Conservation (phyloP, 1,140 invertebrate genomes). For the Leptinotarsa undecemlineata region DNA sequence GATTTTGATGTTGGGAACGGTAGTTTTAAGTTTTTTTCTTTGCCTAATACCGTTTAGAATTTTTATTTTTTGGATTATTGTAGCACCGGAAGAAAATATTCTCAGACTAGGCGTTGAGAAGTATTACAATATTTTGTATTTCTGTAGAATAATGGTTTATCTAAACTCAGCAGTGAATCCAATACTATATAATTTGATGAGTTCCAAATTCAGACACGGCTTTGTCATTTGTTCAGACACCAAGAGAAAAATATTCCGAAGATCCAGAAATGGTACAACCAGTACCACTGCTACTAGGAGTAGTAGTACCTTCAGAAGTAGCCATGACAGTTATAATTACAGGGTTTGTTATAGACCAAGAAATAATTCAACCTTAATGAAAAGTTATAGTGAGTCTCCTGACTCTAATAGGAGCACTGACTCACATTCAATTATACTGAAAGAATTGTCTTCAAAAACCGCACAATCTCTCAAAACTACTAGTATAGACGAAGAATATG, state of each 20-base stretch:
- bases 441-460: conserved; percentile 23
- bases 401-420: conserved; percentile 44
- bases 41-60: conserved; percentile 84
- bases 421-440: conserved; percentile 40
- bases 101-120: conserved; percentile 67
- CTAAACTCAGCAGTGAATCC: conserved; percentile 85
- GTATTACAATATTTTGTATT: conserved; percentile 80
- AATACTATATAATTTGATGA: conserved; percentile 83
- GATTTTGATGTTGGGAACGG: conserved; percentile 79
- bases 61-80: conserved; percentile 79
- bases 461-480: conserved; percentile 23
- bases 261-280: conserved; percentile 52
- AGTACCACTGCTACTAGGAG: conserved; percentile 59
- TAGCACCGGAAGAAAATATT: conserved; percentile 65
- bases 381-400: conserved; percentile 46
- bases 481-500: conserved; percentile 33
- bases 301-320: conserved; percentile 56
- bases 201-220: conserved; percentile 79
- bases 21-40: conserved; percentile 84
- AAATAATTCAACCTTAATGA: conserved; percentile 47
- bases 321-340: conserved; percentile 44
- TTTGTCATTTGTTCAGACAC: conserved; percentile 69
- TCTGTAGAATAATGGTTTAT: conserved; percentile 83
- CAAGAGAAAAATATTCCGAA: conserved; percentile 50
- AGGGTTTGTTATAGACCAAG: conserved; percentile 47